These are phyloP conservation scores for Epizoanthus illoricatus DNA, from an alignment of 92 coral and sea anemone species.

Conservation along the genomic window DNA sequence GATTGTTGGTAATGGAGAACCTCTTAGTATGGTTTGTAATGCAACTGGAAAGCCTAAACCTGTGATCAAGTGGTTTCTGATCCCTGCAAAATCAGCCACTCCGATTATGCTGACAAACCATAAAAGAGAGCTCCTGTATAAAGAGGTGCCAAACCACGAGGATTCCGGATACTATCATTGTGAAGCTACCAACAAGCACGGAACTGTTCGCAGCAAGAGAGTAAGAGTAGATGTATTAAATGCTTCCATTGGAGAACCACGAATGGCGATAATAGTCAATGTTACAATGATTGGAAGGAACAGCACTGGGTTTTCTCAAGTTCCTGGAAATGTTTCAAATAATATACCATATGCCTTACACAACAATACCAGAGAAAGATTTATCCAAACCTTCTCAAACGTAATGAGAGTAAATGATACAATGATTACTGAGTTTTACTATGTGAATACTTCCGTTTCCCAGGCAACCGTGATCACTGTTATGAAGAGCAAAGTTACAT, in stretches of 20 bases:
- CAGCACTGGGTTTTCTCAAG: background rate
- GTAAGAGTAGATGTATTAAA: conserved; percentile 35
- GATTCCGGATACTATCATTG: conserved; percentile 45
- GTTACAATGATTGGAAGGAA: background rate
- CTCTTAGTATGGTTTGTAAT: conserved; percentile 23
- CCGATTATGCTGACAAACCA: background rate
- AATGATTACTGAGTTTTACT: background rate
- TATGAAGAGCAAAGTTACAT: background rate
- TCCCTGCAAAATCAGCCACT: background rate
- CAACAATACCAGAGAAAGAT: background rate
- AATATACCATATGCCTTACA: background rate
- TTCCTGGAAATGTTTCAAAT: background rate
- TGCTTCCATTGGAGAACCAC: conserved; percentile 26
- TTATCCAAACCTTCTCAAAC: background rate
- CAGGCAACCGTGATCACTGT: conserved; percentile 26
- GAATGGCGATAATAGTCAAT: conserved; percentile 15
- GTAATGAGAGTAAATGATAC: background rate
- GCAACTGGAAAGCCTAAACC: conserved; percentile 42
- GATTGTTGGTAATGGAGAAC: background rate
- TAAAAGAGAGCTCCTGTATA: background rate
- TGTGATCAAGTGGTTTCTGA: conserved; percentile 41
- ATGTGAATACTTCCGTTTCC: background rate
- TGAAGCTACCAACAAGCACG: conserved; percentile 40
- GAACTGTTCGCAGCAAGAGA: conserved; percentile 27
- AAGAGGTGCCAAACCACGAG: background rate